A percentile compares a stretch with the other conserved stretches of the same genome.
Evolutionary conservation across 92 coral and sea anemone genomes (phyloP).

Genomic region (Epizoanthus stellaris): DNA sequence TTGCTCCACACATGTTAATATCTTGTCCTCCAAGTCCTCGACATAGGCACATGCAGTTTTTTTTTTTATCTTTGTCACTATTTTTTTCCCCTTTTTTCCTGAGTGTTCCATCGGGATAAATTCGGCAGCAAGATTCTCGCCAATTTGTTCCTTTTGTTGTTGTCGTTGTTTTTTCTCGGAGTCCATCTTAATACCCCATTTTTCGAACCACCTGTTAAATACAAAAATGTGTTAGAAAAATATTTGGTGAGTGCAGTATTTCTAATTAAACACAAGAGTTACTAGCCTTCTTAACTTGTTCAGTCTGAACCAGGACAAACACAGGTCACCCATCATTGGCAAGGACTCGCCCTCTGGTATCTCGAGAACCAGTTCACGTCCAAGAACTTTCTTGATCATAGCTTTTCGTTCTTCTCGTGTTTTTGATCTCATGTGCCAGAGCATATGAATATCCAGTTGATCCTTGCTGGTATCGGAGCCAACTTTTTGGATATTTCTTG

Average conservation of each 20-base stretch:
- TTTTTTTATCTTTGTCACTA: background rate
- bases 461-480: slow-evolving; percentile 12
- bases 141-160: slow-evolving; percentile 8
- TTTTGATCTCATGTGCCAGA: background rate
- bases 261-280: background rate
- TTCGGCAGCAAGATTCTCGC: slow-evolving; percentile 9
- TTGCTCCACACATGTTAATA: background rate
- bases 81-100: background rate
- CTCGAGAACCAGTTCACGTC: background rate
- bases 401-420: background rate
- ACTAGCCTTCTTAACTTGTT: slow-evolving; percentile 6
- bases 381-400: slow-evolving; percentile 1
- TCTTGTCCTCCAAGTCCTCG: background rate
- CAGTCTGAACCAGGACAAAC: background rate
- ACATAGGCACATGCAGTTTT: background rate
- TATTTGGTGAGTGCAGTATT: background rate
- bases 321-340: slow-evolving; percentile 10
- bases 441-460: background rate
- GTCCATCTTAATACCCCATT: background rate
- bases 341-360: slow-evolving; percentile 7
- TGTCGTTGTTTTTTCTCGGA: background rate
- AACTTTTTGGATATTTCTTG: slow-evolving; percentile 5
- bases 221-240: background rate
- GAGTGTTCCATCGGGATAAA: background rate
- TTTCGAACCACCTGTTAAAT: background rate